phyloP scores from a whole-genome alignment of 1,140 invertebrate species.

The Schlechtendalia chinensis region DNA sequence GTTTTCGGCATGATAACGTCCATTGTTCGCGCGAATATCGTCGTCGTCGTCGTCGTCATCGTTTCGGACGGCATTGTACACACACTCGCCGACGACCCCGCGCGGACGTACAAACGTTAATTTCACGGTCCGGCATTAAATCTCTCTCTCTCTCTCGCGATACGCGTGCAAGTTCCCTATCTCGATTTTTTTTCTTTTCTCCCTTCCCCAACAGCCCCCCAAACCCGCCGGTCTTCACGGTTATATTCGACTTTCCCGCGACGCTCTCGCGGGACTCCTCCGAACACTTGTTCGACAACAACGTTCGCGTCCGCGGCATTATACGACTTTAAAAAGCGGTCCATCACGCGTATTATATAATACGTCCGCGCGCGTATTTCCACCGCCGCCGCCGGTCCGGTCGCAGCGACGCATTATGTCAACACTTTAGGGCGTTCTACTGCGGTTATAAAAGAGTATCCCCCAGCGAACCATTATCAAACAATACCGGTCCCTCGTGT shows the following conservation, averaged over 20 bases:
- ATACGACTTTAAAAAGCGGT: constrained; percentile 43
- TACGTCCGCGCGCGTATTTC: background rate
- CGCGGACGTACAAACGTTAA: constrained; percentile 25
- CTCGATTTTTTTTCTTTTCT: background rate
- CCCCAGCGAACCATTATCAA: constrained; percentile 47
- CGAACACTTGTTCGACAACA: constrained; percentile 48
- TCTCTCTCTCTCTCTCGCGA: background rate
- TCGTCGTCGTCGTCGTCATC: background rate
- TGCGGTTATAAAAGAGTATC: constrained; percentile 49
- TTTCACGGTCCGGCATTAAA: constrained; percentile 38
- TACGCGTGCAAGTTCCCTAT: background rate
- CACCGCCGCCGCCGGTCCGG: background rate
- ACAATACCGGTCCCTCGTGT: constrained; percentile 48
- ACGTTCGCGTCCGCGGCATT: constrained; percentile 36
- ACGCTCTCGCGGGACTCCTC: background rate
- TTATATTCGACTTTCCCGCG: background rate
- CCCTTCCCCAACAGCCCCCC: too few relatives aligned
- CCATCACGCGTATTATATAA: constrained; percentile 8
- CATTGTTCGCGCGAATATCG: too few relatives aligned
- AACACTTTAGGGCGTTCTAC: constrained; percentile 49
- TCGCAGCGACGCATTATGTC: constrained; percentile 33
- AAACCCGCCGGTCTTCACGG: too few relatives aligned
- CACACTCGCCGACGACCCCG: background rate
- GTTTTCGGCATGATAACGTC: too few relatives aligned
- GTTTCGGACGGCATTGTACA: background rate